These are phyloP conservation scores for Indri indri DNA, from an alignment of 2,113 vertebrate genomes.

Conservation along the genomic window DNA sequence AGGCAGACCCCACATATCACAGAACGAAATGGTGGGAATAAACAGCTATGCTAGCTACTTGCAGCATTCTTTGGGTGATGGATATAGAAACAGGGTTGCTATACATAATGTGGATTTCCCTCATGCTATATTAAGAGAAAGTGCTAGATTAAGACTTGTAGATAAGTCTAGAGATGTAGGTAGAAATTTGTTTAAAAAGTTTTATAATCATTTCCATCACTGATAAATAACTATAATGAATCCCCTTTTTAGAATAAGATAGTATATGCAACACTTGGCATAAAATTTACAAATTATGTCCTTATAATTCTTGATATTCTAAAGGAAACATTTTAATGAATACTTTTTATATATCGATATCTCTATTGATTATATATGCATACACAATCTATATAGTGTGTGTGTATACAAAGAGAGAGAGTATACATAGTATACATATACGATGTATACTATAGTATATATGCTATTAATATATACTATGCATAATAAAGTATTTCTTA, in stretches of 20 bases:
- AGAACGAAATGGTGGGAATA: rapidly evolving
- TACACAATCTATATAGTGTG: not conserved
- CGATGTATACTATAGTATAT: not conserved
- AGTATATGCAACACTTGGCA: not conserved
- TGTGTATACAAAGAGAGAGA: not conserved
- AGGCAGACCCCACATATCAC: too few species aligned
- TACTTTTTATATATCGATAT: not conserved
- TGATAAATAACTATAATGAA: not conserved
- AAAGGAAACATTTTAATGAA: not conserved
- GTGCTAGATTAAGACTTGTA: not conserved
- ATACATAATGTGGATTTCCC: not conserved
- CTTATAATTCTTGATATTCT: not conserved
- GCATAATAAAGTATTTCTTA: not conserved
- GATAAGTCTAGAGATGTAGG: not conserved
- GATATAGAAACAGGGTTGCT: not conserved
- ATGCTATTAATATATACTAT: not conserved
- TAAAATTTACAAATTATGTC: not conserved
- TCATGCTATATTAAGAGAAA: not conserved
- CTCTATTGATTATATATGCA: not conserved
- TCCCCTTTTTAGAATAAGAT: not conserved
- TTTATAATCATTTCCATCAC: not conserved
- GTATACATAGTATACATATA: not conserved
- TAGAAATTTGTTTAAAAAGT: not conserved
- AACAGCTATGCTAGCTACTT: not conserved
- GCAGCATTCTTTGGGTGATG: not conserved